Evolutionary conservation across 2,113 vertebrate species (phyloP), one percentile per base, ranked within the genome.

Genomic region (Phylloscopus trochilus): DNA sequence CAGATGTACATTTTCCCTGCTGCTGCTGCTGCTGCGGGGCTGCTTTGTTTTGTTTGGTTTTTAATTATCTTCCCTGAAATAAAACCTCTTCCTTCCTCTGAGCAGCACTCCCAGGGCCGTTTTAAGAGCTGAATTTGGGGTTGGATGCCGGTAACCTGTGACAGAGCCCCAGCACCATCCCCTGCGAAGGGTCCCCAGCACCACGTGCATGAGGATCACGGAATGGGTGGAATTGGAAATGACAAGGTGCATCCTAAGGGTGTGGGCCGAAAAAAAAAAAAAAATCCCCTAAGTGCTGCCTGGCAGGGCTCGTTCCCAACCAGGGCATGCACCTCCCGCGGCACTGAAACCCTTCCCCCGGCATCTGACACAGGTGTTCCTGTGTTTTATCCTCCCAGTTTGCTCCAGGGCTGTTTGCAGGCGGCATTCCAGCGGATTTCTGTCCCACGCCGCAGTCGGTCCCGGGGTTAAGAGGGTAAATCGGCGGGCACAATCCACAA

Each of bases 401-500:
- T 26, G 20, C 75, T 46, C 16, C 86, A 20, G 83, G 23, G 44
- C 66, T 1, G 4, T 77, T 75, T 7, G 30, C 52, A 17, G 69
- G 63, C 86, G 43, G n/a, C 4, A 0, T 39, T 43, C 37, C 89
- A 26, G 35, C 8, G 41, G 62, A 16, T 56, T 74, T 35, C 64
- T 59, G 76, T 90, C 72, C 69, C 86, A 30, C 4, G 10, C 43
- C 1, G 16, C 76, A 1, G 4, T 11, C 33, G 2, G 28, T 9
- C 5, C 59, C 30, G 12, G 92, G 87, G 62, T 58, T 75, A 55
- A 63, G 55, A 64, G 72, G 26, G 39, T 15, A 4, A 49, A 11
- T 0, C 63, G 11, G 6, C 18, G 43, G 73, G 64, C 92, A 94
- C 97, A 95, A 77, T 95, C 89, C 97, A 96, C 97, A 97, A 96